Base-by-base conservation (phyloP, 2,888 invertebrate species). In the Pinctada fucata region DNA sequence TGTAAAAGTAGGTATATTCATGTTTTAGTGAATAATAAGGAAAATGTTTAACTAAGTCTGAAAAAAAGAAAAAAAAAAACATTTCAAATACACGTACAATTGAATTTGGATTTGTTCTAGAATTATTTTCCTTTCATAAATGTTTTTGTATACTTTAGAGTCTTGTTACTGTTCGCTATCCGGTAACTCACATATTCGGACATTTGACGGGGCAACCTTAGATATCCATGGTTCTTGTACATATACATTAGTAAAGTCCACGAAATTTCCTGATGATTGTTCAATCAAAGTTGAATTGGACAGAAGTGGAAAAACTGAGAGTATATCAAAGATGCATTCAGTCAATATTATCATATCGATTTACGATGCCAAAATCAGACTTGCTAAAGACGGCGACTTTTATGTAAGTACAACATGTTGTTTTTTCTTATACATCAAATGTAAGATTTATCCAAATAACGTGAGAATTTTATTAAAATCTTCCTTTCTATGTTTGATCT, bases 1-100 rank as follows among this genome's bases (percentile, higher is more conserved):
- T 80, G 80, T 80, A 52, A 77, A 49, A 67, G 80, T 80, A 71
- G 76, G 76, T 77, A 66, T 10, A 63, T 47, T 13, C 6, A 31
- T 10, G 13, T 10, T 58, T 58, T 58, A 10, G 58, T 31, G 31
- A 31, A 31, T 31, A 31, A 31, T 31, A 31, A 31, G 31, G 31
- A 31, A 31, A 31, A 31, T 31, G 31, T 31, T 31, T 31, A 31
- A 31, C 1, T 31, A 31, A 31, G 31, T 31, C 31, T 31, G 31
- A 31, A 31, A 31, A 31, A 31, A 31, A 31, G 31, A 31, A 31
- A 31, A 31, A 31, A 31, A 31, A 31, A 31, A 31, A 31, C 31
- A 31, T 31, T 31, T 31, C 31, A 31, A 31, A 31, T 31, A 31
- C 31, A 31, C 31, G 31, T 31, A 31, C 31, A 31, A 31, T 31